Evolutionary conservation across 2,797 vertebrate species (phyloP), one percentile per base, ranked within the genome.

Genomic region (Leucoraja ocellata): DNA sequence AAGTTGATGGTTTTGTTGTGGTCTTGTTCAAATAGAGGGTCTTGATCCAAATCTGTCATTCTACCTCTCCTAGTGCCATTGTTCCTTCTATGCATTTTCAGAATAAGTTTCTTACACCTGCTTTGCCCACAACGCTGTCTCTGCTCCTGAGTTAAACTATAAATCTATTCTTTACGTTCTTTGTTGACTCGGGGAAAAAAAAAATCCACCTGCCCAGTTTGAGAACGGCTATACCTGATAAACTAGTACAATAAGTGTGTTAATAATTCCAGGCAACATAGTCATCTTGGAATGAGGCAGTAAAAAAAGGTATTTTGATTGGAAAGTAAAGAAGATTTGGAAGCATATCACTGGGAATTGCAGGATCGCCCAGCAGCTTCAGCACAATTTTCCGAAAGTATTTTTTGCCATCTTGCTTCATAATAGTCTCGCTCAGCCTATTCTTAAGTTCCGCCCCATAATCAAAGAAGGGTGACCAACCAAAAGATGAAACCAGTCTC

Each of bases 271-370:
- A 54, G 16, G 68, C 74, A 28, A 73, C 54, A 58, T 25, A 92
- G 90, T 46, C 14, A 92, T 4, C 36, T 92, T 92, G 39, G 23
- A 76, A 54, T 76, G 90, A 92, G 71, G 39, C 71, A 92, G 36
- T 54, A 54, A 54, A 76, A 91, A 92, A 54, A 74, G 36, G 8
- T 76, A 16, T 46, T 5, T 76, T 13, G 39, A 92, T 91, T 68
- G 68, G 61, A 88, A 88, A 46, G 4, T 74, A 8, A 91, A 73
- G 68, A 76, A 21, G 46, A 54, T 54, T 92, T 76, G 39, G 11
- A 28, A 46, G 54, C 36, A 68, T n/a, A 0, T 88, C 84, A 88
- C 21, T 36, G 16, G n/a, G n/a, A 76, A 11, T 76, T 68, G 88
- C 25, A 4, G 71, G 76, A 28, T 71, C 54, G 71, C 28, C 71